Percentiles rank a stretch among this genome's conserved stretches.
Evolutionary conservation across 2,113 vertebrate species (phyloP).

Genomic region (Panthera uncia): DNA sequence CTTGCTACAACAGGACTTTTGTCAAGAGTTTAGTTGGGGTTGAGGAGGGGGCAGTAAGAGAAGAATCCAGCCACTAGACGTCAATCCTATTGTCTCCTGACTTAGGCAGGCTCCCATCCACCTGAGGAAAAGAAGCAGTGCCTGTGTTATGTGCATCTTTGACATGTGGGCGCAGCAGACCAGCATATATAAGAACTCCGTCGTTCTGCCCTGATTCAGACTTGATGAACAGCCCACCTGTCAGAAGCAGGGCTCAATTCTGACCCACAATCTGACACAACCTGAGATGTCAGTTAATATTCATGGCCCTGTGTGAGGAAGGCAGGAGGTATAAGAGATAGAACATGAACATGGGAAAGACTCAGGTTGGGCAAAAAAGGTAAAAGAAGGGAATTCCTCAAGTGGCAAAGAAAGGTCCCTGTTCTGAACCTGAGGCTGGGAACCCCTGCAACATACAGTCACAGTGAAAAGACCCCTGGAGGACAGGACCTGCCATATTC

Average conservation of each 20-base stretch:
- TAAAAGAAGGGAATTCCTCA: background rate
- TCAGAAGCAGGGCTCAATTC: background rate
- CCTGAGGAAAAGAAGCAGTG: background rate
- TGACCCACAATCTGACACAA: background rate
- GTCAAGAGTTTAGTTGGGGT: background rate
- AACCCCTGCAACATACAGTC: background rate
- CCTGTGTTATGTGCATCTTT: background rate
- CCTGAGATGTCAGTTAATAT: background rate
- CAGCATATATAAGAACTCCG: background rate
- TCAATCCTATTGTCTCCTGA: background rate
- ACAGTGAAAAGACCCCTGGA: background rate
- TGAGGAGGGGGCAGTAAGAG: background rate
- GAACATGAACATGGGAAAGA: background rate
- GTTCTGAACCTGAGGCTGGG: background rate
- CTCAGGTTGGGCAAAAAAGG: background rate
- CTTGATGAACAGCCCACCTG: background rate
- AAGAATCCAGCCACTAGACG: background rate
- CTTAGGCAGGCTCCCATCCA: background rate
- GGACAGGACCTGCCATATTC: background rate
- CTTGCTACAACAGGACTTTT: background rate
- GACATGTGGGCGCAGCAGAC: background rate
- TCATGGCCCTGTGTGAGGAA: background rate
- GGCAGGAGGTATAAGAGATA: background rate
- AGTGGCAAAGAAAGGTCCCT: background rate
- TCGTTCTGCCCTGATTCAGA: background rate